These are phyloP conservation scores for Himalopsyche phryganea DNA, from an alignment of 1,140 invertebrate genomes.

Conservation along the genomic window DNA sequence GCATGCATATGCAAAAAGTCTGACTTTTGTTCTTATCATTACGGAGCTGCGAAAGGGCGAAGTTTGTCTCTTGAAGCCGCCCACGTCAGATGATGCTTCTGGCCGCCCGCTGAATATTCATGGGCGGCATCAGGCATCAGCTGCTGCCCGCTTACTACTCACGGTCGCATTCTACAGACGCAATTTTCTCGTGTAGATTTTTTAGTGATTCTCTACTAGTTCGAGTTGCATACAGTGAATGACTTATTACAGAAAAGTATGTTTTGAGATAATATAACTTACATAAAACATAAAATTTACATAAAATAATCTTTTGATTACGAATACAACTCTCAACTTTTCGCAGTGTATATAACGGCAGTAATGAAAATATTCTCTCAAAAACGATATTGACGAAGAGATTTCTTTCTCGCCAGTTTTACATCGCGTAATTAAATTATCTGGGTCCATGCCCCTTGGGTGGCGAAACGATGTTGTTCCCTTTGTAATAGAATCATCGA, in stretches of 20 bases:
- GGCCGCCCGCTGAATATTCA: conserved; percentile 22
- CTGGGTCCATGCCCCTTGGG: neutral
- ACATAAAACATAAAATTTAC: no score
- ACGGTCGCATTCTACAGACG: neutral
- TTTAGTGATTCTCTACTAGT: neutral
- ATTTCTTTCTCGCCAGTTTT: no score
- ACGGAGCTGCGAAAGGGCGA: conserved; percentile 6
- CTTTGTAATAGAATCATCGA: conserved; percentile 11
- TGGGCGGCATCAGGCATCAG: conserved; percentile 2
- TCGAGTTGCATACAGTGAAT: no score
- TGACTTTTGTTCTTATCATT: conserved; percentile 22
- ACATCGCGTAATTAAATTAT: neutral
- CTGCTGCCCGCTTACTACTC: neutral
- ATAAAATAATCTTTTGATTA: no score
- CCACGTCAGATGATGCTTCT: neutral
- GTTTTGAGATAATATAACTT: no score
- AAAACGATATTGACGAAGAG: no score
- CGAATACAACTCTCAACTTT: no score
- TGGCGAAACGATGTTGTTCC: no score
- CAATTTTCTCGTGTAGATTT: neutral
- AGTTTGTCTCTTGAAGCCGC: neutral
- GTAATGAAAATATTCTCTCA: no score
- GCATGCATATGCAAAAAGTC: conserved; percentile 19
- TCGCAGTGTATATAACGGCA: no score
- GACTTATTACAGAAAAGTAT: no score